A percentile compares a stretch with the other conserved stretches of the same genome.
Conservation (phyloP, 2,113 vertebrate genomes). For the Dissostichus mawsoni region DNA sequence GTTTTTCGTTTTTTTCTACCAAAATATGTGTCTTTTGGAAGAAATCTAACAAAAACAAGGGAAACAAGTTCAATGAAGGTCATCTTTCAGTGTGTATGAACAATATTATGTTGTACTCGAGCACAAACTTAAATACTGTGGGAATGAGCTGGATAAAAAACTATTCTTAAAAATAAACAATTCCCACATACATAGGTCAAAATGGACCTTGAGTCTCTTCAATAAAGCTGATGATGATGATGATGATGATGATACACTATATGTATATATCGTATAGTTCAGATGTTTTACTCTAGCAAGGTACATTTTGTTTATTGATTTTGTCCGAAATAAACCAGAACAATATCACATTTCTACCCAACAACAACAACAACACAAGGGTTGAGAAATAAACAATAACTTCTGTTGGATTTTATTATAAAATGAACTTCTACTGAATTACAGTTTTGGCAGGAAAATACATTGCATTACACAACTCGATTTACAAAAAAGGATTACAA, state of each 20-base stretch:
- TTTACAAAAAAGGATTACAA: too few species aligned
- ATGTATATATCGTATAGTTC: background rate
- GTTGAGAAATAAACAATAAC: background rate
- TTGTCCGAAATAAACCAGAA: background rate
- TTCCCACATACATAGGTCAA: too few species aligned
- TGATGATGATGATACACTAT: too few species aligned
- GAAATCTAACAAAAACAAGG: background rate
- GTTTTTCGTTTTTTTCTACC: conserved; percentile 33
- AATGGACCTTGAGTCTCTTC: too few species aligned
- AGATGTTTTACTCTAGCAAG: background rate
- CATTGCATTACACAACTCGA: too few species aligned
- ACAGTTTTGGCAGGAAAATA: too few species aligned
- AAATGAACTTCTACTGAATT: background rate
- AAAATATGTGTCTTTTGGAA: conserved; percentile 17
- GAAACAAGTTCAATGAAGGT: background rate
- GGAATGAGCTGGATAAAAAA: background rate
- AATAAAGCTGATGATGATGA: too few species aligned
- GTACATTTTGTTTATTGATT: background rate
- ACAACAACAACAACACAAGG: background rate
- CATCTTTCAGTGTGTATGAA: background rate
- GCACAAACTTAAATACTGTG: background rate
- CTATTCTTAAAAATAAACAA: background rate
- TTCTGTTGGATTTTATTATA: background rate
- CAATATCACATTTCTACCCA: background rate
- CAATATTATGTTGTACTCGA: background rate